Base-by-base conservation (phyloP, 2,113 vertebrate genomes). In the Syrmaticus mikado region DNA sequence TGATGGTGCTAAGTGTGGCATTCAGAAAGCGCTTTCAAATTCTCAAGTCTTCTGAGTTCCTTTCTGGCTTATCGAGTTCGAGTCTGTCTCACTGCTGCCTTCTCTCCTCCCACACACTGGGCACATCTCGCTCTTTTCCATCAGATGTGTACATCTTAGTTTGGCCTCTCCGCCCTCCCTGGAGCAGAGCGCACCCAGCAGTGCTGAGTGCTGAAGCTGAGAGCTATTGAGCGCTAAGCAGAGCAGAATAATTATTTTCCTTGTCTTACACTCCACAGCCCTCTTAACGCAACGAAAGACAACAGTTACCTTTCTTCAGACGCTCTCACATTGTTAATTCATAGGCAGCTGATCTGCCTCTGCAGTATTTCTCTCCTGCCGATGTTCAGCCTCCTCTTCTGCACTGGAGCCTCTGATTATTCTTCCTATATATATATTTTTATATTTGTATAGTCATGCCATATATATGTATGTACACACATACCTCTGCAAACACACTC, bases 221-320 rank as follows among this genome's bases (percentile, higher is more conserved):
- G 85, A 82, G 84, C 89, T 61, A 72, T 87, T 85, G 12, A 89
- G 72, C 36, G 85, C 91, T 85, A 90, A 94, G 89, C 95, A 80
- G 89, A 94, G 96, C 93, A 94, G 94, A 94, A 96, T 94, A 91
- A 97, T 95, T 87, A 86, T 87, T 48, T 78, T 78, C 40, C 68
- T 62, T 96, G 93, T 92, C 92, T 89, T 85, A 94, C 87, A 86
- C 91, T 67, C 79, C 12, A 0, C 1, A 38, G 50, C 55, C 85
- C 65, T 68, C 68, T 64, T 75, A 81, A 85, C 50, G 13, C 50
- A 22, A 21, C 2, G 0, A 38, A 43, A 70, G 65, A 74, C 84
- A 93, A 41, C 74, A 82, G 68, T 61, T 76, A 24, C 0, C 1
- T 48, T 67, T 58, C 82, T 71, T 45, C 65, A 67, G 72, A 81